Evolutionary conservation across 2,888 invertebrate species (phyloP), one percentile per base, ranked within the genome.

Genomic region (Erynnis tages): DNA sequence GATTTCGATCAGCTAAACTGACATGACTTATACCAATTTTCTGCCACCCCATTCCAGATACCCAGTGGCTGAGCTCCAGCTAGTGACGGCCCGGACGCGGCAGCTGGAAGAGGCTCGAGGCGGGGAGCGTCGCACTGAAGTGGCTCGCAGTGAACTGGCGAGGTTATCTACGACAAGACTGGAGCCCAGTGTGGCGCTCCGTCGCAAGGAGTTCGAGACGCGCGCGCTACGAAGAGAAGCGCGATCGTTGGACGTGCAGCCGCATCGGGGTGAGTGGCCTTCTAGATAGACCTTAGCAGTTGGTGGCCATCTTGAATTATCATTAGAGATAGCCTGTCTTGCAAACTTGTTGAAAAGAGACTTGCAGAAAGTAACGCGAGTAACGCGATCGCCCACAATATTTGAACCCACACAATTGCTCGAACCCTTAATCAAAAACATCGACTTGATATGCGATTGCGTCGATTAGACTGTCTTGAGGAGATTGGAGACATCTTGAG

Each of bases 131-230:
- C 90, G 94, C 46, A 94, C 93, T 19, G 92, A 92, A 65, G 91
- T 92, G 43, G 93, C 92, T 60, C 91, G 92, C 49, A 93, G 94
- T 63, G 94, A 94, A 71, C 81, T 94, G 63, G 91, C 92, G 30
- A 79, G 93, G 40, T 78, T 95, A 40, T 91, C 92, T 54, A 91
- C 92, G 66, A 93, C 94, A 67, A 85, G 91, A 32, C 92, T 93
- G 38, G 93, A 93, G 61, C 94, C 94, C 19, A 94, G 94, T 70
- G 95, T 95, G n/a, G 93, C 93, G 46, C 91, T 93, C 54, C 82
- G 94, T 6, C 91, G 93, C 55, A 91, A 92, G 66, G 95, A 95
- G 79, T 95, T 94, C 71, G 95, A 95, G 73, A 91, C 91, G 5
- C 86, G 92, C 56, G 60, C 81, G 4, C 67, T 72, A 0, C 61